Evolutionary conservation across 2,113 vertebrate genomes (phyloP), one percentile per base, ranked within the genome.

Genomic region (Oplegnathus fasciatus): DNA sequence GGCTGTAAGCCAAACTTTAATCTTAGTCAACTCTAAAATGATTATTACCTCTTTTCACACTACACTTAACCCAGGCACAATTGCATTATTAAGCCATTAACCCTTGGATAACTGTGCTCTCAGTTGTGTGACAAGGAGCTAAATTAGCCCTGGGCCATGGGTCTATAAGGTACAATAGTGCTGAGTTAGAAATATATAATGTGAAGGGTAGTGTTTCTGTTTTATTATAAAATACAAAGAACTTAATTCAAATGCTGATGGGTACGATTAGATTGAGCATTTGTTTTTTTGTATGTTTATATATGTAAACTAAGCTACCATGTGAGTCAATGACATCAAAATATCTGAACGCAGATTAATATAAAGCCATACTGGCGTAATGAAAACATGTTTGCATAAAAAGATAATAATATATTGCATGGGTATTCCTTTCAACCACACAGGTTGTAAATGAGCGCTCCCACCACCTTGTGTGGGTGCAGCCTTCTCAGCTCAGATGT

Each of bases 41-140:
- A 93, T 91, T 92, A 92, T 94, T 94, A 90, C 85, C 82, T 89
- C 90, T 93, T 93, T 93, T 92, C 89, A 93, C 90, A 89, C 82
- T 60, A 82, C 91, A 91, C 92, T 91, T 93, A 91, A 90, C 87
- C 81, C 70, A 86, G 74, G 78, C 78, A 82, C 78, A 91, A 82
- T 83, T 88, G 80, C 86, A 86, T 87, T 91, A 90, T 84, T 80
- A 81, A 89, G 85, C 57, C 65, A 58, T 91, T 93, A 86, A 91
- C 89, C 73, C 89, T 78, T 85, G 54, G 52, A 74, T 82, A 74
- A 76, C 74, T 73, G 64, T 48, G 70, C 48, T 70, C 69, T 78
- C 73, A 73, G 50, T 44, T 22, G 40, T 82, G 71, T 83, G 67
- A 87, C 58, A 80, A 70, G 80, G 65, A 76, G 68, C 34, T 80